Evolutionary conservation across 2,113 vertebrate species (phyloP).

Genomic region (Charadrius vociferus): DNA sequence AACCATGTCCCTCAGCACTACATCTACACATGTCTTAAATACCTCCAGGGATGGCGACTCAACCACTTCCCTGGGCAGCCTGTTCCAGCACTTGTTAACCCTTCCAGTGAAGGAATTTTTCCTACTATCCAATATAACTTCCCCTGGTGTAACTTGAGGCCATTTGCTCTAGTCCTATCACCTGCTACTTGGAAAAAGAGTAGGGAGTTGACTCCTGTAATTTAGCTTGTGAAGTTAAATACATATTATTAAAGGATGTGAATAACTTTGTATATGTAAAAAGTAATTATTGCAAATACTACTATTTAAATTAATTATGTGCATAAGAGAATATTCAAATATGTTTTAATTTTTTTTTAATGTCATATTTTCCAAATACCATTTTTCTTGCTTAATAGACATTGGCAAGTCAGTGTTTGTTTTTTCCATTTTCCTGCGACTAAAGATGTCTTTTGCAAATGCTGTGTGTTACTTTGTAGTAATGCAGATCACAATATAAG

Average conservation of each 20-base stretch:
- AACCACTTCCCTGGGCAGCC: neutral
- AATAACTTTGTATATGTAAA: neutral
- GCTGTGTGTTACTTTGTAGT: neutral
- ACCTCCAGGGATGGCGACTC: neutral
- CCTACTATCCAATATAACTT: neutral
- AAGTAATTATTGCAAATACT: neutral
- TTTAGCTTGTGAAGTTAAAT: neutral
- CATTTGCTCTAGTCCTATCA: neutral
- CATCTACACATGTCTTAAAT: neutral
- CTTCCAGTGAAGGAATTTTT: neutral
- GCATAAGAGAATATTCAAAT: neutral
- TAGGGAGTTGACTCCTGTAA: neutral
- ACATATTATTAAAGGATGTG: neutral
- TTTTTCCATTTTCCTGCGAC: neutral
- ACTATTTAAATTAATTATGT: neutral
- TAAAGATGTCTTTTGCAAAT: slow-evolving; percentile 4
- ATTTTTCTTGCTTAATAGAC: slow-evolving; percentile 7
- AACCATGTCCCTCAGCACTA: neutral
- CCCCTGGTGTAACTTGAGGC: neutral
- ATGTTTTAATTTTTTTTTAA: neutral
- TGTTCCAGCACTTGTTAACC: neutral
- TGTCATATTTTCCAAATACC: neutral
- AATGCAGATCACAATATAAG: neutral
- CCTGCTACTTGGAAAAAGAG: neutral
- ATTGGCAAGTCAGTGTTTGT: neutral